phyloP scores from a whole-genome alignment of 2,888 invertebrate species.

The Adineta ricciae region DNA sequence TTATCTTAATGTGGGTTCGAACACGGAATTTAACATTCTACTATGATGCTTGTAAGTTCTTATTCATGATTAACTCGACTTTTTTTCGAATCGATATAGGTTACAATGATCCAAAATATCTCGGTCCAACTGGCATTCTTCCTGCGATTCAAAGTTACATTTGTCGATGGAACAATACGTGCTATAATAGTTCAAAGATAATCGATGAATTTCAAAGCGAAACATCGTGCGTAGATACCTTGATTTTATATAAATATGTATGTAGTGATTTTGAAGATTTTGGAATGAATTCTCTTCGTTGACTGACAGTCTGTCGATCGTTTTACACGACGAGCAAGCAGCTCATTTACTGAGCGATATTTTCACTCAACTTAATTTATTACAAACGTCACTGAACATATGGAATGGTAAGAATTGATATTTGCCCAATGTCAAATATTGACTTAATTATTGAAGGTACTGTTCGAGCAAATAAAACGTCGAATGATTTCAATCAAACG shows the following conservation, averaged over 20 bases:
- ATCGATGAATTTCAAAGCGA: not conserved
- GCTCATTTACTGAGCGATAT: not conserved
- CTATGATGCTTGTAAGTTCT: constrained; percentile 18
- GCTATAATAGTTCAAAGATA: not conserved
- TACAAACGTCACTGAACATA: not conserved
- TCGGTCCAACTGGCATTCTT: constrained; percentile 26
- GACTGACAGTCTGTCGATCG: not conserved
- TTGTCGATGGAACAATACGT: constrained; percentile 28
- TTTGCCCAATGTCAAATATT: not conserved
- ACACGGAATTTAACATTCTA: constrained; percentile 15
- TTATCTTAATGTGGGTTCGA: constrained; percentile 30
- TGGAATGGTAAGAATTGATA: not conserved
- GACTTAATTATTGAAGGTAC: not conserved
- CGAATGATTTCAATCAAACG: not conserved
- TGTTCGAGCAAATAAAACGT: not conserved
- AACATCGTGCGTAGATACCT: not conserved
- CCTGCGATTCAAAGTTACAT: constrained; percentile 25
- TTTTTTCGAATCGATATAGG: not conserved
- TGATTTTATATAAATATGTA: too few relatives aligned
- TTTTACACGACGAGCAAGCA: not conserved
- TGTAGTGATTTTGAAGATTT: too few relatives aligned
- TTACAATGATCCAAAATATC: constrained; percentile 15
- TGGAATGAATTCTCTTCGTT: not conserved
- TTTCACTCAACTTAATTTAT: not conserved
- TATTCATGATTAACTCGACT: too few relatives aligned